Conservation (phyloP, 2,888 invertebrate genomes). For the Brachynemurus nebulosus region DNA sequence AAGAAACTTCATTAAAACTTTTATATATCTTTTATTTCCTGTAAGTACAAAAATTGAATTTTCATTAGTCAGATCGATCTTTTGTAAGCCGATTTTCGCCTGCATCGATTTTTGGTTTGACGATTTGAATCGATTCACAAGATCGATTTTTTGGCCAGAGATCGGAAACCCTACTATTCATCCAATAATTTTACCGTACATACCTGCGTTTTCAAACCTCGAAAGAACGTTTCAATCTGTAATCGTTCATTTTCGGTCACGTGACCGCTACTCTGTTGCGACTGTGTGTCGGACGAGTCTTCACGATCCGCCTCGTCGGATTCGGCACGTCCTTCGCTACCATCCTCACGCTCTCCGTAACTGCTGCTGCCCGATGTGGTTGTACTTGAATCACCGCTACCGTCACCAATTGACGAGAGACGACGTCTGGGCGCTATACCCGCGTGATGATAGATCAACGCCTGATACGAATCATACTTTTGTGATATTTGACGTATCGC, state of each 20-base stretch:
- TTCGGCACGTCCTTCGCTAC: constrained; percentile 38
- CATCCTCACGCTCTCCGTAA: constrained; percentile 37
- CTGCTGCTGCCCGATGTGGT: constrained; percentile 34
- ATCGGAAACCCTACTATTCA: no score
- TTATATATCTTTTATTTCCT: no score
- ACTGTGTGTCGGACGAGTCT: constrained; percentile 27
- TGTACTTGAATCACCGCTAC: constrained; percentile 34
- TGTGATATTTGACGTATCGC: constrained; percentile 21
- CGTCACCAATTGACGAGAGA: constrained; percentile 46
- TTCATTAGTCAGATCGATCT: no score
- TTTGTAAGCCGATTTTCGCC: no score
- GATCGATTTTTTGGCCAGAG: no score
- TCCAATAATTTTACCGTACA: no score
- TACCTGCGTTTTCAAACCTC: constrained; percentile 62
- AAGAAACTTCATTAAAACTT: no score
- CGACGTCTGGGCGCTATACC: constrained; percentile 31
- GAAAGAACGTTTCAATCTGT: constrained; percentile 59
- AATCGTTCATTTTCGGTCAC: constrained; percentile 49
- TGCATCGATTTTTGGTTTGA: no score
- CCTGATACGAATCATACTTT: constrained; percentile 29
- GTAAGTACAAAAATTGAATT: no score
- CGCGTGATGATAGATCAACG: constrained; percentile 22
- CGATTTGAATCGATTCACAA: no score
- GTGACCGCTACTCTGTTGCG: constrained; percentile 33
- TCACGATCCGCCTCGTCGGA: constrained; percentile 32